Evolutionary conservation across 1,140 invertebrate genomes (phyloP).

Genomic region (Drosophila lini): DNA sequence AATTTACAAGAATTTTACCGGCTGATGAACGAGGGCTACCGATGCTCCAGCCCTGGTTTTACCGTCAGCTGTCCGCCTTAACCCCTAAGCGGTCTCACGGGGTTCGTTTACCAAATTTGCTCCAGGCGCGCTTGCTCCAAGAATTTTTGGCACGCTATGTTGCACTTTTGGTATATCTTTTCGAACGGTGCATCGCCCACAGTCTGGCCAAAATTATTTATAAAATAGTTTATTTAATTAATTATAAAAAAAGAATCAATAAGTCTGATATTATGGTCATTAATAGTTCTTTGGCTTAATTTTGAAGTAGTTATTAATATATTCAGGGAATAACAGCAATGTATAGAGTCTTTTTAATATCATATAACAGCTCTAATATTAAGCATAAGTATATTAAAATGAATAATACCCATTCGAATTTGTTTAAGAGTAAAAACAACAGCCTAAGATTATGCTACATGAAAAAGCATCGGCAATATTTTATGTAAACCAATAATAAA

Average conservation of each 20-base stretch:
- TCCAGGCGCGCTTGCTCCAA: constrained; percentile 84
- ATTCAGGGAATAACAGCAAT: neutral
- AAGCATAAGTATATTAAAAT: neutral
- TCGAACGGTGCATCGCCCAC: constrained; percentile 87
- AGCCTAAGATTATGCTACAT: neutral
- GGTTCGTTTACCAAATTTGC: constrained; percentile 39
- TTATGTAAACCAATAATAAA: neutral
- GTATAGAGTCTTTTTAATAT: neutral
- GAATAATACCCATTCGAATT: neutral
- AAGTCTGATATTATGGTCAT: neutral
- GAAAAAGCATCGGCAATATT: neutral
- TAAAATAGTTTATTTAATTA: neutral
- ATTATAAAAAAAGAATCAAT: neutral
- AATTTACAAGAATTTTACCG: constrained; percentile 19
- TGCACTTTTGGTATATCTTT: constrained; percentile 89
- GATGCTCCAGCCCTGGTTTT: constrained; percentile 5
- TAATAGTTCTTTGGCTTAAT: neutral
- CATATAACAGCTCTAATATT: no score
- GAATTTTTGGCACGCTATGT: constrained; percentile 88
- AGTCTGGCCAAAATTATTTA: constrained; percentile 84
- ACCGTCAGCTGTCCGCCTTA: constrained; percentile 32
- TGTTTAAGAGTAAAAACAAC: neutral
- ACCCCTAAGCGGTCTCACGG: constrained; percentile 10
- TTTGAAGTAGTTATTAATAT: neutral
- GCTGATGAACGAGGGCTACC: neutral